Conservation (phyloP, 92 coral and sea anemone genomes). For the Chrysogorgia sp. region DNA sequence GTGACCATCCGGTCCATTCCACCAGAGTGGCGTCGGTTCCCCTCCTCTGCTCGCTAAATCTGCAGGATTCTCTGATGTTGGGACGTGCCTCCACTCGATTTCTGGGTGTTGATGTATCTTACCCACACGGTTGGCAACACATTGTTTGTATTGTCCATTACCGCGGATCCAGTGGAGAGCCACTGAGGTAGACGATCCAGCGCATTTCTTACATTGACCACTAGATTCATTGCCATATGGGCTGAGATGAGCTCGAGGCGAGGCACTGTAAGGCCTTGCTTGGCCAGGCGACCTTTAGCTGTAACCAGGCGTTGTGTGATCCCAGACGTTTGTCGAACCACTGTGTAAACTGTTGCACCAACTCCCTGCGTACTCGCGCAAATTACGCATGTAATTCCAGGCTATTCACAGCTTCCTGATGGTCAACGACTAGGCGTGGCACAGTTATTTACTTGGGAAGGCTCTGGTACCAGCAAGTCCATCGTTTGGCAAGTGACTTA, state of each 20-base stretch:
- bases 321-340: background rate
- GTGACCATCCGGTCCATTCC: too few species aligned
- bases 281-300: conserved; percentile 5
- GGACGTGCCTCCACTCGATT: background rate
- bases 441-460: background rate
- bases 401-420: background rate
- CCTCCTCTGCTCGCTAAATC: background rate
- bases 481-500: background rate
- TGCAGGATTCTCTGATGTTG: background rate
- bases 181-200: too few species aligned
- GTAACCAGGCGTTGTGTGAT: background rate
- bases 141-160: background rate
- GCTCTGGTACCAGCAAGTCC: background rate
- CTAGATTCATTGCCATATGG: too few species aligned
- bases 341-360: background rate
- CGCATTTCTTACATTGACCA: too few species aligned
- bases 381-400: background rate
- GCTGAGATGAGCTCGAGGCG: background rate
- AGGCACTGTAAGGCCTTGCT: background rate
- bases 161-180: background rate
- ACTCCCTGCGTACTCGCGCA: background rate
- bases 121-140: background rate
- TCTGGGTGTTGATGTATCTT: background rate
- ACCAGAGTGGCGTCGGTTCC: too few species aligned
- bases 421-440: background rate